Percentiles rank a stretch among this genome's conserved stretches.
Evolutionary conservation across 1,140 invertebrate species (phyloP).

Genomic region (Drosophila ambigua): DNA sequence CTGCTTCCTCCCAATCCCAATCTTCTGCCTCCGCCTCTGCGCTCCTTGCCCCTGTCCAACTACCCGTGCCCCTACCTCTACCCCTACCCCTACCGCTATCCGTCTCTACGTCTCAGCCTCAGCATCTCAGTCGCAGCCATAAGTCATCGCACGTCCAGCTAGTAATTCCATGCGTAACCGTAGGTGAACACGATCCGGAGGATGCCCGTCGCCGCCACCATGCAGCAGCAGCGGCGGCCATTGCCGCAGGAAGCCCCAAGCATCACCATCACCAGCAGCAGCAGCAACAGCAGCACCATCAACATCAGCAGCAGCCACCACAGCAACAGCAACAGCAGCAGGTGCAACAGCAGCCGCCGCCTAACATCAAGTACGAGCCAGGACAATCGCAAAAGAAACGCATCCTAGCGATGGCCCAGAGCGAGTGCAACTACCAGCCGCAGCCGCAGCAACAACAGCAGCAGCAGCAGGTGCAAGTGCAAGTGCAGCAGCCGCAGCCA

Average conservation of each 20-base stretch:
- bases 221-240: slow-evolving; percentile 71
- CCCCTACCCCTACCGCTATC: slow-evolving; percentile 24
- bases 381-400: slow-evolving; percentile 94
- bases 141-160: slow-evolving; percentile 86
- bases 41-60: not conserved
- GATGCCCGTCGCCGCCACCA: slow-evolving; percentile 85
- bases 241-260: slow-evolving; percentile 82
- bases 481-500: slow-evolving; percentile 76
- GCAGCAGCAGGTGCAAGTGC: slow-evolving; percentile 44
- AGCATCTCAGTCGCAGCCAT: slow-evolving; percentile 71
- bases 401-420: slow-evolving; percentile 92
- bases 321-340: slow-evolving; percentile 84
- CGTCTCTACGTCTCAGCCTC: slow-evolving; percentile 20
- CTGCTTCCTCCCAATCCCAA: no score
- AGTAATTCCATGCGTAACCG: slow-evolving; percentile 92
- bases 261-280: slow-evolving; percentile 73
- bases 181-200: slow-evolving; percentile 91
- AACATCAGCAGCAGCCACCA: slow-evolving; percentile 83
- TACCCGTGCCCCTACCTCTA: slow-evolving; percentile 11
- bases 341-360: slow-evolving; percentile 52
- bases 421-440: slow-evolving; percentile 88
- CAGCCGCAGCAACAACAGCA: slow-evolving; percentile 30
- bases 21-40: slow-evolving; percentile 20
- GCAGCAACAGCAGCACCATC: slow-evolving; percentile 59
- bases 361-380: slow-evolving; percentile 84